These are phyloP conservation scores for Apoda limacodes DNA, from an alignment of 2,888 invertebrate genomes.

Conservation along the genomic window DNA sequence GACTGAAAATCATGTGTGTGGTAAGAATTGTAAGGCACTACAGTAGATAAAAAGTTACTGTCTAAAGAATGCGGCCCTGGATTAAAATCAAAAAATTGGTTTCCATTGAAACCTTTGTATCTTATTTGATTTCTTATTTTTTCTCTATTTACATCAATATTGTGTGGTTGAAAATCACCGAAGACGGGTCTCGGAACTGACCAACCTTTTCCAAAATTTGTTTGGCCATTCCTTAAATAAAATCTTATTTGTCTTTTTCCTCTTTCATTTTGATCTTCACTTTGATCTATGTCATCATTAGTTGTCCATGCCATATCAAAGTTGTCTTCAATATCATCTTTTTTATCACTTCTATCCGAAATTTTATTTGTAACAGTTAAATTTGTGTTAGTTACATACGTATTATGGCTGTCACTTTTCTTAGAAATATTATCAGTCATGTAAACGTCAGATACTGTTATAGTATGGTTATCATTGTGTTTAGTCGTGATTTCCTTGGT, in stretches of 20 bases:
- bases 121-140: constrained; percentile 32
- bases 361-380: constrained; percentile 25
- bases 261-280: no score
- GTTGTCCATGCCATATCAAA: constrained; percentile 16
- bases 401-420: constrained; percentile 38
- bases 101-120: constrained; percentile 32
- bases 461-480: no score
- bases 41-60: constrained; percentile 33
- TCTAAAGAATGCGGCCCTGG: constrained; percentile 31
- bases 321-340: constrained; percentile 39
- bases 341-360: constrained; percentile 39
- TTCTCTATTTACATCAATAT: constrained; percentile 36
- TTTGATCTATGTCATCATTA: no score
- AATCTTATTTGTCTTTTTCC: constrained; percentile 60
- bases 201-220: constrained; percentile 41
- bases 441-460: no score
- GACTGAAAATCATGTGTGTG: constrained; percentile 33
- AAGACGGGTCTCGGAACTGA: constrained; percentile 35
- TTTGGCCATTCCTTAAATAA: constrained; percentile 45
- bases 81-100: constrained; percentile 30
- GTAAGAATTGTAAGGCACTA: constrained; percentile 38
- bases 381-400: constrained; percentile 23
- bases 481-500: no score
- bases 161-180: constrained; percentile 36
- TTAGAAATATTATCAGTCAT: no score